Evolutionary conservation across 2,113 vertebrate genomes (phyloP), one percentile per base, ranked within the genome.

Genomic region (Passer domesticus): DNA sequence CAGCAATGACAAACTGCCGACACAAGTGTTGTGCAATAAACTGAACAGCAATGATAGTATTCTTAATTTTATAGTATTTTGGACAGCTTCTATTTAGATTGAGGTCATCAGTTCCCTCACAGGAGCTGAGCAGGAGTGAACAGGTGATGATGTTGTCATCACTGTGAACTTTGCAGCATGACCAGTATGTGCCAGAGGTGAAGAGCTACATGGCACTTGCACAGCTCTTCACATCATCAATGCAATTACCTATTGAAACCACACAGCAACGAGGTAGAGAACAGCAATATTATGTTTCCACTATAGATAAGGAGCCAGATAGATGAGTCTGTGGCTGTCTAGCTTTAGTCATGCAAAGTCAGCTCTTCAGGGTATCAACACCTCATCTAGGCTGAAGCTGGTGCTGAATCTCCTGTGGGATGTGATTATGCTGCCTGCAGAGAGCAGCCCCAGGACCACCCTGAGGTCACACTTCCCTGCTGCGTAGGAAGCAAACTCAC

Each of bases 101-200:
- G 70, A 84, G 67, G 73, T 90, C 52, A 75, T 77, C 37, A 70
- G 88, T 84, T 95, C 94, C 75, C 91, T 95, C 53, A 49, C 78
- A 31, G 31, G 52, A 87, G n/a, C 82, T 46, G 41, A 81, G 62
- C 67, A 16, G 43, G 58, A 82, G 59, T 59, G 76, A 67, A 68
- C 82, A 84, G 85, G 82, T 90, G 84, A 83, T 63, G 50, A 89
- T 90, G 2, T 27, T 80, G 53, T 52, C 46, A 47, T 83, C 47
- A 3, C 1, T 47, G 41, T 19, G 15, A 87, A 59, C 94, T 75
- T 90, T 73, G 49, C 92, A 14, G 72, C 92, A 27, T 89, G 59
- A 50, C 44, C 62, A 50, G 23, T 89, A 37, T 7, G 50, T 85
- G 67, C 83, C 73, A 56, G 70, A 73, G 79, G 89, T 95, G 74